Conservation (phyloP, 2,113 vertebrate species). For the Pollachius pollachius region DNA sequence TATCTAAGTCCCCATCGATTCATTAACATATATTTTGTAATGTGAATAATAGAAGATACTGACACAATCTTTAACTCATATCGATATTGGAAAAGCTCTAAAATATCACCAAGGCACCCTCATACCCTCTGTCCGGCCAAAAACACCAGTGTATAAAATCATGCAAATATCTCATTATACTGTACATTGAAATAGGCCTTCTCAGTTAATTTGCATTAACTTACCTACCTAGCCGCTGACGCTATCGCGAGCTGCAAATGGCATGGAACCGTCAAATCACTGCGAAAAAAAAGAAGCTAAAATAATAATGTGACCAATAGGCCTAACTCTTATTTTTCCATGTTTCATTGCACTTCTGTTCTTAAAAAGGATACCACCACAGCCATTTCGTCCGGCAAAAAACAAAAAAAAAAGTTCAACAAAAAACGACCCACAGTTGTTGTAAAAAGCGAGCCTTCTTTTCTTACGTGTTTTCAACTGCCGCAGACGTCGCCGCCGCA, state of each 20-base stretch:
- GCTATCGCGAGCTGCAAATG: slow-evolving; percentile 53
- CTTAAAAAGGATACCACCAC: background rate
- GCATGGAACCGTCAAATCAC: slow-evolving; percentile 36
- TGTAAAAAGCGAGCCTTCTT: too few relatives aligned
- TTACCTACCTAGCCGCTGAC: slow-evolving; percentile 42
- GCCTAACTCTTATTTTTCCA: slow-evolving; percentile 5
- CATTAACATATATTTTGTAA: too few relatives aligned
- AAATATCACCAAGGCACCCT: too few relatives aligned
- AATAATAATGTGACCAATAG: slow-evolving; percentile 25
- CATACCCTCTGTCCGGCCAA: slow-evolving; percentile 14
- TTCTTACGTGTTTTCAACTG: background rate
- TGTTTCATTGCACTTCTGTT: slow-evolving; percentile 18
- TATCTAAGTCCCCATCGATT: too few relatives aligned
- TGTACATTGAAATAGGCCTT: slow-evolving; percentile 54
- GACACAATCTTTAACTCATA: too few relatives aligned
- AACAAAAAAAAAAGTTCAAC: too few relatives aligned
- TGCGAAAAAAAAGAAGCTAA: slow-evolving; percentile 24
- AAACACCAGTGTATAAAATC: slow-evolving; percentile 45
- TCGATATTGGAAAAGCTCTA: too few relatives aligned
- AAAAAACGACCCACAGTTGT: too few relatives aligned
- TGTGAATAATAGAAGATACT: too few relatives aligned
- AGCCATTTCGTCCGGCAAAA: background rate
- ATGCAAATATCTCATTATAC: slow-evolving; percentile 56
- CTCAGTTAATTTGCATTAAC: slow-evolving; percentile 62
- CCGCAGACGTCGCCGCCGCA: slow-evolving; percentile 55